Conservation (phyloP, 2,113 vertebrate genomes). For the Scopus umbretta region DNA sequence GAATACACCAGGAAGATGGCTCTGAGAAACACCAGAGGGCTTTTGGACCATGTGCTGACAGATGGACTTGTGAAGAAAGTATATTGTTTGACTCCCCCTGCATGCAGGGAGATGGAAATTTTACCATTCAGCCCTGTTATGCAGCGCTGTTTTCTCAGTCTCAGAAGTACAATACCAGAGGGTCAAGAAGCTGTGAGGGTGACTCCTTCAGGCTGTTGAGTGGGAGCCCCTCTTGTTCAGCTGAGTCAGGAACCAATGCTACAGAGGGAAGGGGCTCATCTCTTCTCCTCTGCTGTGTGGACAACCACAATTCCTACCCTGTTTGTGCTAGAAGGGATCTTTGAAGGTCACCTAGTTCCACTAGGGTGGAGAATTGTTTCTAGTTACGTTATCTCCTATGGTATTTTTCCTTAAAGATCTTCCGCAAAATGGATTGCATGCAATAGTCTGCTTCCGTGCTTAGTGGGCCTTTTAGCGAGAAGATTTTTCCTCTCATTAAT, state of each 20-base stretch:
- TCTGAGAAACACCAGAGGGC: not conserved
- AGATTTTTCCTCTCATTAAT: not conserved
- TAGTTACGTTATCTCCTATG: not conserved
- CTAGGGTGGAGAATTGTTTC: not conserved
- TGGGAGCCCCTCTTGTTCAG: not conserved
- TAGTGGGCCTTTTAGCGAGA: not conserved
- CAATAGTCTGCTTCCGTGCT: not conserved
- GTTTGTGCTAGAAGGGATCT: not conserved
- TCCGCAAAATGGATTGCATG: not conserved
- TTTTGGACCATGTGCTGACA: not conserved
- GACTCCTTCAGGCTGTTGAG: not conserved
- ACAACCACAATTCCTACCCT: not conserved
- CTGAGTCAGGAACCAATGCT: not conserved
- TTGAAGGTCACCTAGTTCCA: not conserved
- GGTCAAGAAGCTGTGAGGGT: not conserved
- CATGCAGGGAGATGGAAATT: not conserved
- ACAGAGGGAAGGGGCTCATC: not conserved
- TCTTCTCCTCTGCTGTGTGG: not conserved
- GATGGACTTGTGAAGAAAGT: not conserved
- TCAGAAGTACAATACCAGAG: not conserved
- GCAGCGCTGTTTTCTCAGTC: not conserved
- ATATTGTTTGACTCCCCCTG: not conserved
- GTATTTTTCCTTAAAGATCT: not conserved
- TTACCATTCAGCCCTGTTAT: not conserved
- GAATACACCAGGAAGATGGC: not conserved